Evolutionary conservation across 2,797 vertebrate species (phyloP).

Genomic region (Fringilla coelebs): DNA sequence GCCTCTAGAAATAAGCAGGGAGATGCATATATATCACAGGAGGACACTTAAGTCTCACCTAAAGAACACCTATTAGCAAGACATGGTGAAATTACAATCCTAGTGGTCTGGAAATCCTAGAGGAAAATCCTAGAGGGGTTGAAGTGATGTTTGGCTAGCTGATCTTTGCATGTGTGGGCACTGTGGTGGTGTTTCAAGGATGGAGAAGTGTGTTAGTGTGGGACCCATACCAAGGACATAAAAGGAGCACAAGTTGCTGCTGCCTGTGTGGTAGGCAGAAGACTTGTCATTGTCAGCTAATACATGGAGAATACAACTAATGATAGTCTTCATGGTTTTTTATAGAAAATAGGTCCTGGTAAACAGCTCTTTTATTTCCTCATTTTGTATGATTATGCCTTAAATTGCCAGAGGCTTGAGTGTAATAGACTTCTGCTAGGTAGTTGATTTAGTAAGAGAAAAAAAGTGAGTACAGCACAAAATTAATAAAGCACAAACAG

Average conservation of each 20-base stretch:
- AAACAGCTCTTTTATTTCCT: not conserved
- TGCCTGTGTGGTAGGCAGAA: not conserved
- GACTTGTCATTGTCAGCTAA: not conserved
- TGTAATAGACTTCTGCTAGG: not conserved
- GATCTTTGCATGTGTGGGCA: not conserved
- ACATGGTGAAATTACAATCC: not conserved
- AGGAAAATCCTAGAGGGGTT: not conserved
- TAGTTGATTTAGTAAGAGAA: not conserved
- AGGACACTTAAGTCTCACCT: not conserved
- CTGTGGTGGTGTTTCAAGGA: not conserved
- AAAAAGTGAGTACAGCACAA: not conserved
- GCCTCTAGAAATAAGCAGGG: not conserved
- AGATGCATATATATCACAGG: not conserved
- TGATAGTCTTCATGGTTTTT: not conserved
- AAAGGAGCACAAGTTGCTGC: not conserved
- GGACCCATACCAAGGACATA: not conserved
- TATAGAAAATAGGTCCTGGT: not conserved
- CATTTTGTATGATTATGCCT: not conserved
- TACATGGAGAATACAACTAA: not conserved
- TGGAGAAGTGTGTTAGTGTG: not conserved
- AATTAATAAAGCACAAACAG: conserved; percentile 11
- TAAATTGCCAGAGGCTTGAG: not conserved
- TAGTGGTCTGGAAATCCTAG: not conserved
- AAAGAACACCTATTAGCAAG: not conserved
- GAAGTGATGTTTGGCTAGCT: not conserved